Conservation (phyloP, 2,113 vertebrate species). For the Seriola dumerili region DNA sequence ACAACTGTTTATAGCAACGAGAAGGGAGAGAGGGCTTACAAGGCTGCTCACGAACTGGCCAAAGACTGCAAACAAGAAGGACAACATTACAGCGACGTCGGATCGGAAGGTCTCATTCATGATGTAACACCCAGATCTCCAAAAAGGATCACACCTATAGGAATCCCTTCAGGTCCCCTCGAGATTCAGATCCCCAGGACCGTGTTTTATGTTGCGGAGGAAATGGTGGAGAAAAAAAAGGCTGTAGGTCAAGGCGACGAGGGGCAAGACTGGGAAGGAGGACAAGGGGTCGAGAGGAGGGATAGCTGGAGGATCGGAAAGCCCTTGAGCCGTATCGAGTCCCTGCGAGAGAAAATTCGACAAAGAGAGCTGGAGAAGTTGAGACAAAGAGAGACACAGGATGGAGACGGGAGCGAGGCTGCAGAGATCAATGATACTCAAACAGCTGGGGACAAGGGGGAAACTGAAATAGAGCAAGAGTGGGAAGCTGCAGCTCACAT, state of each 20-base stretch:
- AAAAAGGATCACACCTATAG: constrained; percentile 31
- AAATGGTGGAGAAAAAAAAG: constrained; percentile 56
- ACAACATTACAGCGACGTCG: constrained; percentile 16
- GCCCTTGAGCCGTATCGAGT: constrained; percentile 82
- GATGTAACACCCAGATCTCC: constrained; percentile 52
- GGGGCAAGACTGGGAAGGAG: constrained; percentile 52
- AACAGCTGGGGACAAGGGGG: constrained; percentile 20
- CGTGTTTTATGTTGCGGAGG: constrained; percentile 81
- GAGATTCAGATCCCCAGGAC: constrained; percentile 79
- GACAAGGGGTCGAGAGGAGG: constrained; percentile 67
- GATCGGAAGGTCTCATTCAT: constrained; percentile 27
- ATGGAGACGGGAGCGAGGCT: constrained; percentile 30
- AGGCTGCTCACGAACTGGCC: constrained; percentile 14
- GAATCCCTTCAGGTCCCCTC: neutral
- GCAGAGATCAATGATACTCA: constrained; percentile 8
- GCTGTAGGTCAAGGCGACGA: constrained; percentile 29
- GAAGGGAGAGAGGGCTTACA: constrained; percentile 33
- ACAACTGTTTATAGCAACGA: constrained; percentile 49
- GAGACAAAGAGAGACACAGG: constrained; percentile 48
- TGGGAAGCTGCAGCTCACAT: constrained; percentile 50
- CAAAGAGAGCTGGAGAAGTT: constrained; percentile 71
- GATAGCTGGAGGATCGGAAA: constrained; percentile 81
- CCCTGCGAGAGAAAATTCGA: constrained; percentile 78
- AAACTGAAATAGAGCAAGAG: constrained; percentile 45
- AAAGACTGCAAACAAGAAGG: constrained; percentile 24